A percentile compares a stretch with the other conserved stretches of the same genome.
Evolutionary conservation across 2,113 vertebrate genomes (phyloP).

Genomic region (Paramisgurnus dabryanus): DNA sequence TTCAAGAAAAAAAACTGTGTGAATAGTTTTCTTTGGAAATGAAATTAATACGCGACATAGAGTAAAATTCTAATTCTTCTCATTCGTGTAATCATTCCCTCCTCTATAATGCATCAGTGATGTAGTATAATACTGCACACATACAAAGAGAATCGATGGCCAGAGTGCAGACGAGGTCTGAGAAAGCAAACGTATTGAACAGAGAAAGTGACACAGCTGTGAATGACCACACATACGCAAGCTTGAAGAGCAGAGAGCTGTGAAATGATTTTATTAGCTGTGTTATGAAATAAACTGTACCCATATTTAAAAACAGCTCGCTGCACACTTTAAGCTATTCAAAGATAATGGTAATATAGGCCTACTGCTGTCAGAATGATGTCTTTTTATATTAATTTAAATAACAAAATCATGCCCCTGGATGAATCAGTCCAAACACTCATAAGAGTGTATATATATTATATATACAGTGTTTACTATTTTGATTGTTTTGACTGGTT

Average conservation of each 20-base stretch:
- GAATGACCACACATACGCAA: not conserved
- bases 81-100: not conserved
- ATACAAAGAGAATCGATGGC: conserved; percentile 41
- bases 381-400: no score
- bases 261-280: conserved; percentile 11
- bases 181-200: conserved; percentile 37
- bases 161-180: conserved; percentile 38
- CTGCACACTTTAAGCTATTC: not conserved
- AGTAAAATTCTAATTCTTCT: not conserved
- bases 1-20: no score
- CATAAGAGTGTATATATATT: no score
- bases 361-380: no score
- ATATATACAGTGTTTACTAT: no score
- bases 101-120: not conserved
- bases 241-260: not conserved
- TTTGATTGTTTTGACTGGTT: no score
- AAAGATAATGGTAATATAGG: not conserved
- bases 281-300: not conserved
- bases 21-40: not conserved
- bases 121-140: conserved; percentile 17
- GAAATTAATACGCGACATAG: not conserved
- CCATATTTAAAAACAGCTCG: not conserved
- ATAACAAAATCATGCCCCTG: no score
- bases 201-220: conserved; percentile 10
- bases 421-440: no score